Evolutionary conservation across 2,888 invertebrate genomes (phyloP), one percentile per base, ranked within the genome.

Genomic region (Acanthococcus lagerstroemiae): DNA sequence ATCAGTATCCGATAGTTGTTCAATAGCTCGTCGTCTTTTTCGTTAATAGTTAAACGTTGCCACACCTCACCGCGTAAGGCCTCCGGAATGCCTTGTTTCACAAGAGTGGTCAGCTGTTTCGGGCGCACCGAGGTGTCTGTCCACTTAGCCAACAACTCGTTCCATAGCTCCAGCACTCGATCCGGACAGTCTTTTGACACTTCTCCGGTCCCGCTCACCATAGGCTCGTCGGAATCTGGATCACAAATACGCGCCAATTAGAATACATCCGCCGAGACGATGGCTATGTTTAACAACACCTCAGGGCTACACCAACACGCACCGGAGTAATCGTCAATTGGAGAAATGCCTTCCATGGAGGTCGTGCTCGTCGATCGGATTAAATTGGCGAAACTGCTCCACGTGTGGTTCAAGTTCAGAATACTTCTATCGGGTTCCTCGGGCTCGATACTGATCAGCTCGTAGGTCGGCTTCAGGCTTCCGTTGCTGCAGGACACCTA

Each of bases 101-200:
- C 90, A 48, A 95, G 77, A n/a, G 85, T 79, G 1, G 83, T 80
- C 58, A 96, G 77, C 69, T 91, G 86, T 70, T 90, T 87, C 0
- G 97, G 95, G n/a, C 90, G 80, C 5, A 68, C 67, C 4, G 70
- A 68, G 30, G 68, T 66, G 15, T 84, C 83, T 17, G 85, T 84
- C 83, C 82, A 88, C 78, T 84, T 86, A 67, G 84, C 82, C 6
- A 91, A 76, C 12, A 94, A 88, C 74, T 95, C 93, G 63, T 87
- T 87, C 97, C 97, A 99, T 72, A 87, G 89, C 65, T 89, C 90
- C 54, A 99, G 80, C 55, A 95, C 91, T 71, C 90, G 91, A 74
- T 91, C 92, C 0, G 91, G 87, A 74, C 96, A 95, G 73, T 97
- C 96, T 76, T 95, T 95, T 0, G 94, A 94, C 1, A 99, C 97